These are phyloP conservation scores for Choloepus hoffmanni DNA, from an alignment of 2,113 vertebrate species.

Conservation along the genomic window DNA sequence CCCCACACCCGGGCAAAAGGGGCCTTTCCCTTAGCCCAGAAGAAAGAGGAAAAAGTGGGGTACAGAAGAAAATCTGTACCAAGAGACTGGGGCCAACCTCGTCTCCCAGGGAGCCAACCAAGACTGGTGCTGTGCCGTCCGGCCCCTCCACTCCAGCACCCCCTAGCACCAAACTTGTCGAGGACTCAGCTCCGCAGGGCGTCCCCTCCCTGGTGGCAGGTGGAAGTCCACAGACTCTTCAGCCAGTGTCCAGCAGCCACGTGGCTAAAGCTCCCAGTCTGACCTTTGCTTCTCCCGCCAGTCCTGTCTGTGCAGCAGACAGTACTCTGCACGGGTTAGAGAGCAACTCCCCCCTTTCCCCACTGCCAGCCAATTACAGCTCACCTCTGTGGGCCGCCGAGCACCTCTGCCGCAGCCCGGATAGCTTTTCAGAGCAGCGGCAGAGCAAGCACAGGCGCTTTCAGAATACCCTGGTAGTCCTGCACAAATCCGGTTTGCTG, in stretches of 20 bases:
- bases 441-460: slow-evolving; percentile 91
- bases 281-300: slow-evolving; percentile 83
- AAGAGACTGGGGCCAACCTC: slow-evolving; percentile 77
- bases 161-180: slow-evolving; percentile 77
- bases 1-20: slow-evolving; percentile 91
- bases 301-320: slow-evolving; percentile 82
- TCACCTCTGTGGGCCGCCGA: slow-evolving; percentile 78
- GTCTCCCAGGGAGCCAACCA: slow-evolving; percentile 66
- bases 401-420: slow-evolving; percentile 82
- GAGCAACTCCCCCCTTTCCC: slow-evolving; percentile 59
- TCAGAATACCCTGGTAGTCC: slow-evolving; percentile 93
- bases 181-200: slow-evolving; percentile 82
- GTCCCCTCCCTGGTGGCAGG: slow-evolving; percentile 79
- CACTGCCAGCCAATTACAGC: slow-evolving; percentile 77
- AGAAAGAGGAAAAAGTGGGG: slow-evolving; percentile 75
- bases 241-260: slow-evolving; percentile 73
- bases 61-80: slow-evolving; percentile 82
- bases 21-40: slow-evolving; percentile 80
- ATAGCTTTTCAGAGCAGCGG: slow-evolving; percentile 76
- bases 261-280: slow-evolving; percentile 82
- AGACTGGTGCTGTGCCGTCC: slow-evolving; percentile 56
- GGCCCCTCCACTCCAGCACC: slow-evolving; percentile 73
- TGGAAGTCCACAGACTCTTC: slow-evolving; percentile 81
- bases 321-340: slow-evolving; percentile 76
- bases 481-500: slow-evolving; percentile 92